Conservation (phyloP, 2,797 vertebrate genomes). For the Euphonia xanthogaster region DNA sequence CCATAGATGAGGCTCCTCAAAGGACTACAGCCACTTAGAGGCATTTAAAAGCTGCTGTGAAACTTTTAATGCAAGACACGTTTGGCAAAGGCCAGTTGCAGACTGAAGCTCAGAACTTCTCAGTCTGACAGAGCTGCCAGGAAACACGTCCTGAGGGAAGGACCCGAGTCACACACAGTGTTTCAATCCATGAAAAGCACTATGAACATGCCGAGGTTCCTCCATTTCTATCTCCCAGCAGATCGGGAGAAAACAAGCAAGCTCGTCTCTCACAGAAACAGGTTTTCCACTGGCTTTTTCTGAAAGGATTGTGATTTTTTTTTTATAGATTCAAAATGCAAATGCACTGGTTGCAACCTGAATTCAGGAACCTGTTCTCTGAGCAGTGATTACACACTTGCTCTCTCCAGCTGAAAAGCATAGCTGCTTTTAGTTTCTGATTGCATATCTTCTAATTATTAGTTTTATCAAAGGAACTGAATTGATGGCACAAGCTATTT, state of each 20-base stretch:
- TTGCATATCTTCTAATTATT: not conserved
- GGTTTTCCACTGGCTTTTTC: not conserved
- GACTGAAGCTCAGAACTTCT: not conserved
- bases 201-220: not conserved
- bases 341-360: not conserved
- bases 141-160: not conserved
- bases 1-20: not conserved
- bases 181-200: not conserved
- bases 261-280: not conserved
- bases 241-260: not conserved
- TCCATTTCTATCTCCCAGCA: not conserved
- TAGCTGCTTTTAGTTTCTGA: not conserved
- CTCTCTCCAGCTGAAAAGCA: not conserved
- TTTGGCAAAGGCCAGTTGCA: not conserved
- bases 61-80: not conserved
- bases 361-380: not conserved
- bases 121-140: not conserved
- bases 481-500: not conserved
- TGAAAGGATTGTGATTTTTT: not conserved
- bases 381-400: not conserved
- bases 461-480: conserved; percentile 20
- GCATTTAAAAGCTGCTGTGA: not conserved
- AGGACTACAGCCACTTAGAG: not conserved
- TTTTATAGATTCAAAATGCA: not conserved
- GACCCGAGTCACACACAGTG: not conserved